Evolutionary conservation across 2,888 invertebrate genomes (phyloP), one percentile per base, ranked within the genome.

Genomic region (Habrosyne pyritoides): DNA sequence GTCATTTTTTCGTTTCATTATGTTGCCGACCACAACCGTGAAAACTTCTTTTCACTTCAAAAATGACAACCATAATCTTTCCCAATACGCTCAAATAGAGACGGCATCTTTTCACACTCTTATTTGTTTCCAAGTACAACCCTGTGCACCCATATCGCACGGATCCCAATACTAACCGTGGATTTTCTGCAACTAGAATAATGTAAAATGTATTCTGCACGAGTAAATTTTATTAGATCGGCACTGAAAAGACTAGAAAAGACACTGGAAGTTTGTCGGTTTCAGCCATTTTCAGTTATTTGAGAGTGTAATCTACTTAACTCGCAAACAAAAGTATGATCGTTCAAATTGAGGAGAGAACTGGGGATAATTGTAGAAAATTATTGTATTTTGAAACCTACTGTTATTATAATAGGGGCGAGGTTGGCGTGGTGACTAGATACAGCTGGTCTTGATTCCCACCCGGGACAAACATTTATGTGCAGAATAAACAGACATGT

Each of bases 161-260:
- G 60, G 61, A 56, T 67, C 61, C 57, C 62, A 57, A 62, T 63
- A 59, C 50, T 59, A 53, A 61, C 56, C 56, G 55, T 57, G 42
- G 56, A 51, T 61, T 60, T 57, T 54, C 54, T 30, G 10, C 50
- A 30, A 22, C 26, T 3, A 24, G 47, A 18, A 26, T 26, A 26
- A 26, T n/a, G 24, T 14, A 12, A 28, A 49, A 47, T 48, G 21
- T 48, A 26, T 24, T 14, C 48, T 24, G 48, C 48, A 14, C 26
- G 14, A 47, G 12, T 3, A 24, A 50, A 28, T 30, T 50, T 28
- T 50, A 50, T 50, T 21, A 18, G 30, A 21, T 1, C 21, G 47
- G 10, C 47, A 47, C 21, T 47, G 22, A 21, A 24, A 10, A 10
- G n/a, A n/a, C n/a, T n/a, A n/a, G n/a, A n/a, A n/a, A 33, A n/a